Evolutionary conservation across 2,888 invertebrate species (phyloP).

Genomic region (Marronus borbonicus): DNA sequence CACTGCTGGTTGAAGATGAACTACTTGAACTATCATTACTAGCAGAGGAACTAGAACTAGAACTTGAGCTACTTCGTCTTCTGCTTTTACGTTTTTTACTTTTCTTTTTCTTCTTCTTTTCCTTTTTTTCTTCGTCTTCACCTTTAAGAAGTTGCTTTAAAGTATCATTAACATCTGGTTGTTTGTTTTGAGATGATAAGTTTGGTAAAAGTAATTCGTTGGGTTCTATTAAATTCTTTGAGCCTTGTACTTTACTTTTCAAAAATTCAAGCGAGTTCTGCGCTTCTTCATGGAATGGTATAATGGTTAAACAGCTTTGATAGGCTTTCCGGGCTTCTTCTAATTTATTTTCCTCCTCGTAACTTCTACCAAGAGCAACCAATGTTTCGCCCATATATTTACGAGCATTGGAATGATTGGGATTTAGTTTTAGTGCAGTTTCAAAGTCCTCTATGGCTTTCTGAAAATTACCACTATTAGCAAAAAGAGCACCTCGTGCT

Average conservation of each 20-base stretch:
- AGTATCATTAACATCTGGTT: slow-evolving; percentile 77
- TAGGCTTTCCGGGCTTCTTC: slow-evolving; percentile 90
- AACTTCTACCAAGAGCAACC: slow-evolving; percentile 90
- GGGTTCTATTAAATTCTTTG: slow-evolving; percentile 78
- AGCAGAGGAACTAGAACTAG: slow-evolving; percentile 69
- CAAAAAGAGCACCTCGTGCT: slow-evolving; percentile 92
- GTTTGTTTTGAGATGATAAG: slow-evolving; percentile 70
- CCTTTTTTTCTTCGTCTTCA: slow-evolving; percentile 73
- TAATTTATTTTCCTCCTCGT: slow-evolving; percentile 89
- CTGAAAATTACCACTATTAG: slow-evolving; percentile 94
- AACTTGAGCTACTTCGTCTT: slow-evolving; percentile 73
- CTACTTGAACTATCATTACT: slow-evolving; percentile 76
- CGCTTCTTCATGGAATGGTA: slow-evolving; percentile 91
- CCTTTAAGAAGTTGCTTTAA: slow-evolving; percentile 76
- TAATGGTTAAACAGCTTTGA: slow-evolving; percentile 86
- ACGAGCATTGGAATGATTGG: slow-evolving; percentile 92
- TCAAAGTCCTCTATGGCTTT: slow-evolving; percentile 97
- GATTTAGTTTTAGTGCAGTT: slow-evolving; percentile 89
- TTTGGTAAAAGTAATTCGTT: slow-evolving; percentile 77
- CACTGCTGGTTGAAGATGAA: slow-evolving; percentile 71
- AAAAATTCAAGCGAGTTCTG: slow-evolving; percentile 87
- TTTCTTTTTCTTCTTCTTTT: slow-evolving; percentile 78
- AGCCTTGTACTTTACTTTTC: slow-evolving; percentile 76
- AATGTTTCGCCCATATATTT: slow-evolving; percentile 96
- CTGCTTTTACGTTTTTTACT: slow-evolving; percentile 78